Conservation (phyloP, 2,113 vertebrate genomes). For the Tragelaphus imberbis region DNA sequence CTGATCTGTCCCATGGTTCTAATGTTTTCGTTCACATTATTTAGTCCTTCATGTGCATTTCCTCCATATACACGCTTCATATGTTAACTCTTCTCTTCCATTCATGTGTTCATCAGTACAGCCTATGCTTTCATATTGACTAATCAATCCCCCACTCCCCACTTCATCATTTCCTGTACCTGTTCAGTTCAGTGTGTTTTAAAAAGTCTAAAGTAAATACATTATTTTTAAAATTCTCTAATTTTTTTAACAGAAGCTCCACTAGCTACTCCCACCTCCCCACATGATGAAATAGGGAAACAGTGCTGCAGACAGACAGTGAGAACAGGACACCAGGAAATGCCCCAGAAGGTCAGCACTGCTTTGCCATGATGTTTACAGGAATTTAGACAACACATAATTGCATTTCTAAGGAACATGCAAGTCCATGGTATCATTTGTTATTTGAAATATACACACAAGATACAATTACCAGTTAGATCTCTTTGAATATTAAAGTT, state of each 20-base stretch:
- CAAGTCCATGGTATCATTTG: background rate
- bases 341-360: background rate
- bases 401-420: background rate
- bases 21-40: background rate
- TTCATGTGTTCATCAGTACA: background rate
- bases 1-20: background rate
- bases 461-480: background rate
- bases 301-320: constrained; percentile 23
- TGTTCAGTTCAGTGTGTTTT: constrained; percentile 12
- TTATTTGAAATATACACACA: background rate
- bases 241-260: constrained; percentile 58
- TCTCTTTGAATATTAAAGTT: constrained; percentile 25
- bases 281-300: background rate
- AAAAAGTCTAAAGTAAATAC: constrained; percentile 23
- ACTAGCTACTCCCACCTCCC: constrained; percentile 21
- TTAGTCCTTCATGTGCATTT: background rate
- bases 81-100: background rate
- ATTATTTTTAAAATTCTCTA: constrained; percentile 43
- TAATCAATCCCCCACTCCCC: background rate
- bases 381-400: background rate
- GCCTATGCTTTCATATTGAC: background rate
- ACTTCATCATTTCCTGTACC: background rate
- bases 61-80: background rate
- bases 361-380: constrained; percentile 11
- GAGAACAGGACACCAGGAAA: background rate